Evolutionary conservation across 2,888 invertebrate species (phyloP).

Genomic region (Osedax frankpressi): DNA sequence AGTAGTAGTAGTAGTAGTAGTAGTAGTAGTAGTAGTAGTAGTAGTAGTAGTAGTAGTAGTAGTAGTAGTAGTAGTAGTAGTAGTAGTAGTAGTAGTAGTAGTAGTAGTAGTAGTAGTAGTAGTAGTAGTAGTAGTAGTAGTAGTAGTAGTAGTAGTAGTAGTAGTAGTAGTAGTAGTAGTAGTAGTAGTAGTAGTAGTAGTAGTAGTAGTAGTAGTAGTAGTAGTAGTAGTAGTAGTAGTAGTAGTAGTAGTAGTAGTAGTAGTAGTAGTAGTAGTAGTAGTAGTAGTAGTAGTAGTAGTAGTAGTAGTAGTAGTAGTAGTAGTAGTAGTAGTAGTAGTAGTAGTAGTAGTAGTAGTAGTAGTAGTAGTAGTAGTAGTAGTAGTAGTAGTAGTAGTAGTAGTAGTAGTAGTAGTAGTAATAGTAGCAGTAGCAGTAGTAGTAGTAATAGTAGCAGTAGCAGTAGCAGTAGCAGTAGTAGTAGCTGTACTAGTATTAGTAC

Average conservation of each 20-base stretch:
- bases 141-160: constrained; percentile 14
- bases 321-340: constrained; percentile 15
- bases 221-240: constrained; percentile 7
- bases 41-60: constrained; percentile 5
- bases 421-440: neutral
- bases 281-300: neutral
- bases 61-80: constrained; percentile 7
- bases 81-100: neutral
- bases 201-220: constrained; percentile 13
- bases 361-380: constrained; percentile 9
- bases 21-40: constrained; percentile 4
- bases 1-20: neutral
- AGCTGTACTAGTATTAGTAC: constrained; percentile 11
- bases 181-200: constrained; percentile 10
- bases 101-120: constrained; percentile 5
- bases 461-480: constrained; percentile 5
- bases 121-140: constrained; percentile 1
- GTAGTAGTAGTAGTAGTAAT: neutral
- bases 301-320: constrained; percentile 13
- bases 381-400: constrained; percentile 3
- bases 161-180: constrained; percentile 10
- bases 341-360: neutral
- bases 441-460: constrained; percentile 2
- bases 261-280: neutral
- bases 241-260: neutral